These are phyloP conservation scores for Hemichromis elongatus DNA, from an alignment of 2,113 vertebrate species.

Conservation along the genomic window DNA sequence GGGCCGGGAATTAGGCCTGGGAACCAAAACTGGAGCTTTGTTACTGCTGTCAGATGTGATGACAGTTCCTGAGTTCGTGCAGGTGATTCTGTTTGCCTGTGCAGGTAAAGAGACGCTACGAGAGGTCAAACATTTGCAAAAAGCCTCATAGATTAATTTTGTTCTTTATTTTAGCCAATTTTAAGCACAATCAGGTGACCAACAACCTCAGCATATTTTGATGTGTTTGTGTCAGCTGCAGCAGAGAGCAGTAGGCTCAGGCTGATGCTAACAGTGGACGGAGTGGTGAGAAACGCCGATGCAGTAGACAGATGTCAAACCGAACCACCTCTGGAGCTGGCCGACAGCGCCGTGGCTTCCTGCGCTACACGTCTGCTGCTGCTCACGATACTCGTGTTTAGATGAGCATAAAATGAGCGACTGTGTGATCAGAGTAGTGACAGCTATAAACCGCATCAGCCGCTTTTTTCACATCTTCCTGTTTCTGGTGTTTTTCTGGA, in stretches of 20 bases:
- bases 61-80: background rate
- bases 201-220: background rate
- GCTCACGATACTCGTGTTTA: background rate
- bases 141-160: background rate
- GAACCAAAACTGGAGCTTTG: slow-evolving; percentile 1
- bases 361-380: background rate
- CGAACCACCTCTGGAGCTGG: background rate
- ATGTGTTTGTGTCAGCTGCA: background rate
- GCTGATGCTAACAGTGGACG: background rate
- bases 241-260: background rate
- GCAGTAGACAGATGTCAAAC: background rate
- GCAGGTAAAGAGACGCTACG: background rate
- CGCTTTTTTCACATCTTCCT: background rate
- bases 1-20: background rate
- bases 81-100: background rate
- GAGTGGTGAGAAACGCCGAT: too few relatives aligned
- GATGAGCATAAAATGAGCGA: background rate
- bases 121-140: background rate
- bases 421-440: background rate
- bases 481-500: too few relatives aligned
- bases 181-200: background rate
- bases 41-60: background rate
- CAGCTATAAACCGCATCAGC: background rate
- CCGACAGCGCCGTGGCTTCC: background rate
- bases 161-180: background rate